These are phyloP conservation scores for Archips crataeganus DNA, from an alignment of 2,888 invertebrate genomes.

Conservation along the genomic window DNA sequence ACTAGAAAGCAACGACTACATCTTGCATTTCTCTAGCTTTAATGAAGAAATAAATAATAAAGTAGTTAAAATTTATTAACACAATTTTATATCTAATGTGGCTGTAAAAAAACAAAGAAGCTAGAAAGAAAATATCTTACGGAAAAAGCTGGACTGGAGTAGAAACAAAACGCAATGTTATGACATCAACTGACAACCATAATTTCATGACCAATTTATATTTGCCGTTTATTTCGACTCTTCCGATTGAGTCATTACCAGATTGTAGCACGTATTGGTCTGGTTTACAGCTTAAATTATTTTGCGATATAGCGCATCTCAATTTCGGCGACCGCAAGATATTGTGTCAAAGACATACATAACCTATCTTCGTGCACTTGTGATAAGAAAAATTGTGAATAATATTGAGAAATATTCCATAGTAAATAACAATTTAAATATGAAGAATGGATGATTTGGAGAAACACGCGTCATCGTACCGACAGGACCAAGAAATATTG, in stretches of 20 bases:
- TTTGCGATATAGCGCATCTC: slow-evolving; percentile 2
- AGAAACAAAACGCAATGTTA: slow-evolving; percentile 40
- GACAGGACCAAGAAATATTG: slow-evolving; percentile 80
- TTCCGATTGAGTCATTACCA: slow-evolving; percentile 29
- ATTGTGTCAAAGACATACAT: slow-evolving; percentile 37
- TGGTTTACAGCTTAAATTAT: not conserved
- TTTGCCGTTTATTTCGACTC: slow-evolving; percentile 40
- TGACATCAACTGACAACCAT: slow-evolving; percentile 46
- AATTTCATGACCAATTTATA: slow-evolving; percentile 41
- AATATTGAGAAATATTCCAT: slow-evolving; percentile 60
- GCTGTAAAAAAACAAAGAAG: too few species aligned
- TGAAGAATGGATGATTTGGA: slow-evolving; percentile 85
- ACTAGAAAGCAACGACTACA: not conserved
- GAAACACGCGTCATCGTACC: slow-evolving; percentile 78
- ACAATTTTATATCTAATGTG: not conserved
- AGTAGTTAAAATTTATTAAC: not conserved
- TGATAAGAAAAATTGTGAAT: slow-evolving; percentile 59
- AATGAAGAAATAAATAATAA: not conserved
- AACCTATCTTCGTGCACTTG: slow-evolving; percentile 47
- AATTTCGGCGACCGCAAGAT: slow-evolving; percentile 17
- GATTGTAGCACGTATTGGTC: slow-evolving; percentile 12
- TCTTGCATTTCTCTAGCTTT: not conserved
- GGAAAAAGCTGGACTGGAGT: not conserved
- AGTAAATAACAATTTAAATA: slow-evolving; percentile 70
- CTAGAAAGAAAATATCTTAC: not conserved